Conservation (phyloP, 2,797 vertebrate genomes). For the Phylloscopus collybita region DNA sequence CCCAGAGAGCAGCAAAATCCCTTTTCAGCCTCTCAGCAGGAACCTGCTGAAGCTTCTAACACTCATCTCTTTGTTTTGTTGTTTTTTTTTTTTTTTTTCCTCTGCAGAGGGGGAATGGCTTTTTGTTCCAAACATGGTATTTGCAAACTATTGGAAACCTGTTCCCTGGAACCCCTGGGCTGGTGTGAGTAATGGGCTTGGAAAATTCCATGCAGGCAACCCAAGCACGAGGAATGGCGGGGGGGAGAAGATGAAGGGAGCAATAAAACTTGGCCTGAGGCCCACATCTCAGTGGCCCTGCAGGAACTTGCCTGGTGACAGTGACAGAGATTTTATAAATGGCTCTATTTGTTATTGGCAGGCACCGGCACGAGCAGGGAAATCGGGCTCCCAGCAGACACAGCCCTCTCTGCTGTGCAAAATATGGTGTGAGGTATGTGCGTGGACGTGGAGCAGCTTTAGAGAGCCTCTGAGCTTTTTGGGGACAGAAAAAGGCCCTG, state of each 20-base stretch:
- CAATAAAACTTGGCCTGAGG: not conserved
- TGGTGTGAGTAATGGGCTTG: not conserved
- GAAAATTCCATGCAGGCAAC: not conserved
- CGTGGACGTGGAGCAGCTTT: accelerated
- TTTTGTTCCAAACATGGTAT: not conserved
- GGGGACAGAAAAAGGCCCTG: not conserved
- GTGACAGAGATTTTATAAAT: constrained; percentile 33
- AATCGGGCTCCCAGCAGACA: not conserved
- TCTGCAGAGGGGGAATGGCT: not conserved
- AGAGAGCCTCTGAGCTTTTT: not conserved
- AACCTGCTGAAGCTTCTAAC: not conserved
- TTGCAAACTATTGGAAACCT: not conserved
- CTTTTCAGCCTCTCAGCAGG: not conserved
- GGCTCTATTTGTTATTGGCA: constrained; percentile 44
- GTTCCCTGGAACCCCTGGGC: not conserved
- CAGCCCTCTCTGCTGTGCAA: not conserved
- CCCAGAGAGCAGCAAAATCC: not conserved
- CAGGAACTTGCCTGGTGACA: constrained; percentile 38
- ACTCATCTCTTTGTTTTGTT: accelerated
- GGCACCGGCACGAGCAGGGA: not conserved
- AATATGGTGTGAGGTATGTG: not conserved
- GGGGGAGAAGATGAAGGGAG: not conserved
- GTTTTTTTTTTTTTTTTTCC: not conserved
- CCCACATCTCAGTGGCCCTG: not conserved
- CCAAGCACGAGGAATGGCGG: accelerated